Conservation (phyloP, 1,140 invertebrate species). For the Heliconius melpomene region DNA sequence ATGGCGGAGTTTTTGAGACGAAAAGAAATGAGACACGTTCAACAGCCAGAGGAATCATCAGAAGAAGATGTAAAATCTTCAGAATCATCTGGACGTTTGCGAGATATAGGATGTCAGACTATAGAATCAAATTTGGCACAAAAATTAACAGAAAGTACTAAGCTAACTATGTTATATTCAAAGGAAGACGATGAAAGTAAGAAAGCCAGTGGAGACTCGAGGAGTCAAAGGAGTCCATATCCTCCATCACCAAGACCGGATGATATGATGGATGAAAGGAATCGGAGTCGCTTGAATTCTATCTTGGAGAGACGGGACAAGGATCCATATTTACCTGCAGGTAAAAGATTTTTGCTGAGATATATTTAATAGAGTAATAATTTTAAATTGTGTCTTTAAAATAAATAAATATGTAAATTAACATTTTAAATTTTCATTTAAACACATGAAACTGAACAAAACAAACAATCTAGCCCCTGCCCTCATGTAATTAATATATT, state of each 20-base stretch:
- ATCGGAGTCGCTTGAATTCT: conserved; percentile 64
- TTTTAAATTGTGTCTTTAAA: neutral
- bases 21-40: conserved; percentile 62
- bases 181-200: conserved; percentile 65
- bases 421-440: no score
- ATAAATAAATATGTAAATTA: neutral
- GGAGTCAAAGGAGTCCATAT: conserved; percentile 46
- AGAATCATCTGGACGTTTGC: conserved; percentile 56
- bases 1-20: conserved; percentile 75
- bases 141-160: conserved; percentile 63
- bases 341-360: conserved; percentile 39
- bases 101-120: conserved; percentile 72
- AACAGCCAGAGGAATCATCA: conserved; percentile 44
- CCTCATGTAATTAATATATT: no score
- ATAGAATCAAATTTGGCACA: conserved; percentile 69
- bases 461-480: no score
- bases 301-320: conserved; percentile 73
- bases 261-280: conserved; percentile 62
- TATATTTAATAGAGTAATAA: neutral
- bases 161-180: conserved; percentile 68
- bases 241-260: conserved; percentile 52
- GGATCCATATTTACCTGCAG: conserved; percentile 74
- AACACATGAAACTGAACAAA: no score
- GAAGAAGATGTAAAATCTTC: conserved; percentile 57
- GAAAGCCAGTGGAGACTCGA: conserved; percentile 70